Percentiles rank a stretch among this genome's conserved stretches.
Evolutionary conservation across 1,140 invertebrate genomes (phyloP).

Genomic region (Drosophila quadrilineata): DNA sequence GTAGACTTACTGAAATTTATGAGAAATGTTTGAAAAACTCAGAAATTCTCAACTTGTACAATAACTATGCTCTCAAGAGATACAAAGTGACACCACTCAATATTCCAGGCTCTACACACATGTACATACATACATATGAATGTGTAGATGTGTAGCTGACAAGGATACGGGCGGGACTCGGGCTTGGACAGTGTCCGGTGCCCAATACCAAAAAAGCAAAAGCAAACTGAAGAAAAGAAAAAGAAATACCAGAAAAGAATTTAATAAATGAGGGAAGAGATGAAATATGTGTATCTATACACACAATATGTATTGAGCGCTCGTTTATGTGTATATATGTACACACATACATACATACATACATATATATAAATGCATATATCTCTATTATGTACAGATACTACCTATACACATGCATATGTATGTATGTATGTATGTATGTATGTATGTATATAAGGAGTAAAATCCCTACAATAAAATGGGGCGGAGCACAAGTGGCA

Average conservation of each 20-base stretch:
- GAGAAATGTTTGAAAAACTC: too few relatives aligned
- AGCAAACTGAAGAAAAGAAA: conserved; percentile 29
- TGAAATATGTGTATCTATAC: conserved; percentile 37
- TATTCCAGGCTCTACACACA: conserved; percentile 16
- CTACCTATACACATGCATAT: conserved; percentile 7
- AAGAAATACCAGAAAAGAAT: conserved; percentile 8
- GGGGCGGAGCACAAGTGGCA: conserved; percentile 75
- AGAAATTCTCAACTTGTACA: neutral
- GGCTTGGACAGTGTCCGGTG: conserved; percentile 44
- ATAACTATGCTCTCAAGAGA: conserved; percentile 47
- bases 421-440: conserved; percentile 8
- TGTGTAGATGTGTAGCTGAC: neutral
- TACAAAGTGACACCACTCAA: conserved; percentile 50
- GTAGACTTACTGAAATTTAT: neutral
- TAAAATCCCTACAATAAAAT: conserved; percentile 75
- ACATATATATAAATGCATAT: too few relatives aligned
- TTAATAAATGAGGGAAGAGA: conserved; percentile 16
- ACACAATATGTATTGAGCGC: conserved; percentile 47
- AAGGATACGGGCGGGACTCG: conserved; percentile 4
- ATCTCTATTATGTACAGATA: too few relatives aligned
- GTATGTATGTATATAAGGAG: conserved; percentile 40
- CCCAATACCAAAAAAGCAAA: conserved; percentile 43
- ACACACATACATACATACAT: conserved; percentile 7
- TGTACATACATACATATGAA: neutral
- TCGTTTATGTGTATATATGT: conserved; percentile 28